These are phyloP conservation scores for Melolontha melolontha DNA, from an alignment of 2,888 invertebrate genomes.

Conservation along the genomic window DNA sequence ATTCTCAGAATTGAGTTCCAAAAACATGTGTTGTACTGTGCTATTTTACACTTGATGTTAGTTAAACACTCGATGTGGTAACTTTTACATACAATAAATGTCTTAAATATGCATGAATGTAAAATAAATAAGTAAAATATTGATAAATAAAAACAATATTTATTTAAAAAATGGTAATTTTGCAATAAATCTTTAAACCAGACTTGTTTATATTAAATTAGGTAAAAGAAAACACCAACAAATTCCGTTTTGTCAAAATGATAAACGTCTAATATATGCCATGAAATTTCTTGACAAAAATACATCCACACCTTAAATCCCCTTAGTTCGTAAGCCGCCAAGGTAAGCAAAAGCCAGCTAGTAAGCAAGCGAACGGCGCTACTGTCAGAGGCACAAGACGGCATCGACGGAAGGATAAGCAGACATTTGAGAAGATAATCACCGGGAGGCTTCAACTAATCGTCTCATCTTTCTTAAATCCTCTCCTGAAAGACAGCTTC, in stretches of 20 bases:
- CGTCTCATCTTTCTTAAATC: constrained; percentile 51
- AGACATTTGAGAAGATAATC: constrained; percentile 55
- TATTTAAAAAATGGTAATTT: too few species aligned
- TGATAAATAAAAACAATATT: too few species aligned
- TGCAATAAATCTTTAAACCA: too few species aligned
- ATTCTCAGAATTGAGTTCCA: too few species aligned
- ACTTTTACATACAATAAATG: too few species aligned
- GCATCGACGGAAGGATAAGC: constrained; percentile 50
- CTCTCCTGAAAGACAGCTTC: constrained; percentile 48
- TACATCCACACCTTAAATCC: constrained; percentile 26
- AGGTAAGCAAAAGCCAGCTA: constrained; percentile 8
- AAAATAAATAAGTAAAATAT: too few species aligned
- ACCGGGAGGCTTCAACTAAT: constrained; percentile 50
- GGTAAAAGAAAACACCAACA: too few species aligned
- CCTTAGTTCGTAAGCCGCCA: constrained; percentile 22
- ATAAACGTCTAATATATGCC: background rate
- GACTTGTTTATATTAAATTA: too few species aligned
- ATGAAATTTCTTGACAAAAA: constrained; percentile 14
- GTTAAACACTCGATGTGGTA: too few species aligned
- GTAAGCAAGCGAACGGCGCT: background rate
- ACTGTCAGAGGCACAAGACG: constrained; percentile 39
- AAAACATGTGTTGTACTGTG: too few species aligned
- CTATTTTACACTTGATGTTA: too few species aligned
- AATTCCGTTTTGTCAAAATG: background rate
- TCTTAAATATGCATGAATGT: too few species aligned